Conservation (phyloP, 2,797 vertebrate genomes). For the Paratrypauchen microcephalus region DNA sequence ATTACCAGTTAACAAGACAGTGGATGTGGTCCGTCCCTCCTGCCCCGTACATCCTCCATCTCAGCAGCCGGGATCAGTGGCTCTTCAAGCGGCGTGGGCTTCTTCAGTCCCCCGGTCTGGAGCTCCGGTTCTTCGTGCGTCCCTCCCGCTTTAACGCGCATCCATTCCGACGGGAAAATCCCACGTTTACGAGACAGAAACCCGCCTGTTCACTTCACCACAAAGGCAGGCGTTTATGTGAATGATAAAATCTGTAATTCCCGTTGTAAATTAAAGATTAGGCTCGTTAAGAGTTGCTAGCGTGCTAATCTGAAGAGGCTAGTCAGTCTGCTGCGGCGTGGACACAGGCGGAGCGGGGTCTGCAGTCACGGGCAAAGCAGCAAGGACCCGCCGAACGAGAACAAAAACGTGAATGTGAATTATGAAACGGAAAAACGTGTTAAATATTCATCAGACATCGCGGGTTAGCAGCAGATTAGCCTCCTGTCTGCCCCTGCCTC, state of each 20-base stretch:
- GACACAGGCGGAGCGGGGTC: neutral
- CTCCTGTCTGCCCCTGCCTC: neutral
- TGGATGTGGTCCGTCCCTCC: slow-evolving; percentile 11
- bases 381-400: neutral
- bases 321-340: neutral
- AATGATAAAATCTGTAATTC: too few relatives aligned
- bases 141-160: slow-evolving; percentile 17
- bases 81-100: slow-evolving; percentile 7
- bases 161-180: slow-evolving; percentile 19
- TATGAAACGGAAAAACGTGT: neutral
- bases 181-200: neutral
- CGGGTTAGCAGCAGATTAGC: slow-evolving; percentile 11
- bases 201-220: neutral
- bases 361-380: neutral
- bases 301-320: slow-evolving; percentile 19
- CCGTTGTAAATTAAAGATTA: neutral
- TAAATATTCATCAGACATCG: neutral
- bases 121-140: neutral
- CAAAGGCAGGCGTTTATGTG: too few relatives aligned
- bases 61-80: slow-evolving; percentile 13
- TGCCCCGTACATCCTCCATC: slow-evolving; percentile 24
- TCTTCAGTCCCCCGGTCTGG: neutral
- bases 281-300: neutral
- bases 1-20: slow-evolving; percentile 17
- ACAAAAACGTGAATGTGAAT: neutral